These are phyloP conservation scores for Mohoua ochrocephala DNA, from an alignment of 2,113 vertebrate species.

Conservation along the genomic window DNA sequence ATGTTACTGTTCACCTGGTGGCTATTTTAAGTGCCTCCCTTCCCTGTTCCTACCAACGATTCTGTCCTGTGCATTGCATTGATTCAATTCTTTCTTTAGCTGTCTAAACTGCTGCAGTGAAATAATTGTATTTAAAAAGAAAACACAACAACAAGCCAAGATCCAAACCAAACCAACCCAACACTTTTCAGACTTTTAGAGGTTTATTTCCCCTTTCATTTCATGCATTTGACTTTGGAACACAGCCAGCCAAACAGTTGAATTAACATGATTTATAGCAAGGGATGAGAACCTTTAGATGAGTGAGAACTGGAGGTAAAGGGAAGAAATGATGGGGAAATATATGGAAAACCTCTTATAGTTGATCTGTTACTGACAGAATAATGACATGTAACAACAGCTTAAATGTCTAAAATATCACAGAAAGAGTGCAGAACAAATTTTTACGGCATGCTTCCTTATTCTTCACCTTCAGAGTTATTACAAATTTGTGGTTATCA, in stretches of 20 bases:
- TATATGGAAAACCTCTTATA: slow-evolving; percentile 5
- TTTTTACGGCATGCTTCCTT: slow-evolving; percentile 38
- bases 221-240: neutral
- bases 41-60: neutral
- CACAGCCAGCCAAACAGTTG: neutral
- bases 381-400: slow-evolving; percentile 32
- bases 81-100: neutral
- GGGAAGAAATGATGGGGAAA: neutral
- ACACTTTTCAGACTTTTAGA: neutral
- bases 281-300: neutral
- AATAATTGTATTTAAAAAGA: neutral
- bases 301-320: slow-evolving; percentile 1
- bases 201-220: neutral
- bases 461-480: slow-evolving; percentile 34
- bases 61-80: neutral
- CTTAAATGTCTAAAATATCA: slow-evolving; percentile 28
- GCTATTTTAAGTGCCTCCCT: neutral
- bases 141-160: neutral
- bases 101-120: neutral
- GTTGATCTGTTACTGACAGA: slow-evolving; percentile 31
- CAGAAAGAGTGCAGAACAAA: slow-evolving; percentile 12
- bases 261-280: neutral
- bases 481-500: slow-evolving; percentile 30
- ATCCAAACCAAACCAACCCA: neutral
- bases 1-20: neutral